phyloP scores from a whole-genome alignment of 2,888 invertebrate species.

The Ceriagrion tenellum region DNA sequence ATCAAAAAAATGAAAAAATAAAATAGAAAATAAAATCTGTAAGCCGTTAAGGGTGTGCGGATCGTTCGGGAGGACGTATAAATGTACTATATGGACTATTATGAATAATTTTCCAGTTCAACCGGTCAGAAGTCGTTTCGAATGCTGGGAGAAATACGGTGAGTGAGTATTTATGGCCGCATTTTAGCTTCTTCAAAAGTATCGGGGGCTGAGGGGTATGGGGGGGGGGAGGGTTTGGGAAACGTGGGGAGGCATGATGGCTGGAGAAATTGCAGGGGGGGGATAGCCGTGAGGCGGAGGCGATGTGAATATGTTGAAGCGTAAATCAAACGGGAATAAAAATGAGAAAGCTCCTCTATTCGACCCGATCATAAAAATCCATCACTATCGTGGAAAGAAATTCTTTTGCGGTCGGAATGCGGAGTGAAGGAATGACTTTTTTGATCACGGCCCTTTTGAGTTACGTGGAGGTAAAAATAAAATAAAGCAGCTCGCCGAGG shows the following conservation, averaged over 20 bases:
- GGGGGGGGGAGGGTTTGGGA: not conserved
- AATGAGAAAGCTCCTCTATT: slow-evolving; percentile 11
- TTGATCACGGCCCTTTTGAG: not conserved
- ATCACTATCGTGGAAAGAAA: slow-evolving; percentile 24
- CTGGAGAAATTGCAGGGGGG: not conserved
- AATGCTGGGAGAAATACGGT: not conserved
- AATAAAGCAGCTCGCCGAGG: not conserved
- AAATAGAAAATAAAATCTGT: not conserved
- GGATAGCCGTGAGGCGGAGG: not conserved
- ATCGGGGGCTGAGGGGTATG: not conserved
- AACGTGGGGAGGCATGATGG: not conserved
- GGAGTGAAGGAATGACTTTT: slow-evolving; percentile 18
- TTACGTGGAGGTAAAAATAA: not conserved
- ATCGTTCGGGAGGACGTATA: slow-evolving; percentile 21
- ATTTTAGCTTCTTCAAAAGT: slow-evolving; percentile 52
- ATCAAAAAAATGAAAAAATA: not conserved
- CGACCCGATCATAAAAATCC: slow-evolving; percentile 34
- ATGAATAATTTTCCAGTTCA: slow-evolving; percentile 38
- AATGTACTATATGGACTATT: slow-evolving; percentile 41
- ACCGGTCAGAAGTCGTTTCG: slow-evolving; percentile 50
- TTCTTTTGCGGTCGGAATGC: not conserved
- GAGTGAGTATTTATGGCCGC: not conserved
- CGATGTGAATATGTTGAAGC: not conserved
- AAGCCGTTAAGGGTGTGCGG: not conserved
- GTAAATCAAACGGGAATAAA: slow-evolving; percentile 54